These are phyloP conservation scores for Crenichthys baileyi DNA, from an alignment of 2,797 vertebrate genomes.

Conservation along the genomic window DNA sequence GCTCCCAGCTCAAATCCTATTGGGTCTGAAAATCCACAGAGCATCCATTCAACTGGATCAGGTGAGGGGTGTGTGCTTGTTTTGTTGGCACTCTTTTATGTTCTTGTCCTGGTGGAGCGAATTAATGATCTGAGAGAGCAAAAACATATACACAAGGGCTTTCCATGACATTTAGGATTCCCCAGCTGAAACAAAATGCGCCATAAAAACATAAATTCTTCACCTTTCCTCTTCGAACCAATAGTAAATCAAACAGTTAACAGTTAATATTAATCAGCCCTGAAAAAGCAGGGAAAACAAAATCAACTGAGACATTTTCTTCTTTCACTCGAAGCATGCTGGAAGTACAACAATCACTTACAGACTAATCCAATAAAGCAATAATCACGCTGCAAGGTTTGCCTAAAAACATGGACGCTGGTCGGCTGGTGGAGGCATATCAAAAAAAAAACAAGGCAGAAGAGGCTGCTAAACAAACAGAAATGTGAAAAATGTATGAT, in stretches of 20 bases:
- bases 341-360: constrained; percentile 60
- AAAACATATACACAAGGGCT: not conserved
- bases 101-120: constrained; percentile 34
- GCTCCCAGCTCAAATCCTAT: constrained; percentile 58
- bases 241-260: constrained; percentile 12
- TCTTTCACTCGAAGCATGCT: constrained; percentile 47
- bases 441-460: constrained; percentile 8
- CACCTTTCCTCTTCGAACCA: constrained; percentile 4
- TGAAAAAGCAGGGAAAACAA: constrained; percentile 1
- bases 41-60: constrained; percentile 21
- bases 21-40: constrained; percentile 60
- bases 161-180: constrained; percentile 12
- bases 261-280: constrained; percentile 6
- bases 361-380: constrained; percentile 40
- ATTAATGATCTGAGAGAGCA: constrained; percentile 8
- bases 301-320: constrained; percentile 21
- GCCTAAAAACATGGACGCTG: constrained; percentile 20
- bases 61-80: constrained; percentile 5
- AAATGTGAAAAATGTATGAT: not conserved
- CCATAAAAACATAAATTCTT: not conserved
- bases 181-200: constrained; percentile 36
- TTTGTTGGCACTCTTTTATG: constrained; percentile 31
- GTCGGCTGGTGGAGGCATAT: constrained; percentile 3
- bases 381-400: constrained; percentile 27
- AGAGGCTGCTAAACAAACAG: constrained; percentile 2